These are phyloP conservation scores for Prionailurus bengalensis DNA, from an alignment of 2,113 vertebrate species.

Conservation along the genomic window DNA sequence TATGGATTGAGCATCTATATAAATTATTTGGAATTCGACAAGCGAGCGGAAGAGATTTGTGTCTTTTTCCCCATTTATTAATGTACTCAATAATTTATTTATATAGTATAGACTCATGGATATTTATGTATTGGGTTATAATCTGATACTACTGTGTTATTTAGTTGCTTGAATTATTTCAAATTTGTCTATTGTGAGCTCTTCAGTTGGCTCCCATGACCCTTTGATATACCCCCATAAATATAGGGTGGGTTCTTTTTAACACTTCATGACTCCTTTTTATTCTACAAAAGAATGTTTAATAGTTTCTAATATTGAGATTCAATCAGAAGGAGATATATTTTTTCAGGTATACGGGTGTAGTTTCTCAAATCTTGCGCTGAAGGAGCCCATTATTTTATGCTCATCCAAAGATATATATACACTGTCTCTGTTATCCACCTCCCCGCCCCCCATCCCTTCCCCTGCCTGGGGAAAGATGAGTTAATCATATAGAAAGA, in stretches of 20 bases:
- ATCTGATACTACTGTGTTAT: not conserved
- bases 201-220: not conserved
- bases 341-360: not conserved
- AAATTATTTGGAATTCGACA: not conserved
- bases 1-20: not conserved
- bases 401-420: not conserved
- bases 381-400: not conserved
- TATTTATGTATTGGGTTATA: not conserved
- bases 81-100: conserved; percentile 19
- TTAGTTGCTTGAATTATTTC: not conserved
- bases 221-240: not conserved
- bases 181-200: not conserved
- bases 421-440: not conserved
- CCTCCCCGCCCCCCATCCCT: not conserved
- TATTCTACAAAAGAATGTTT: not conserved
- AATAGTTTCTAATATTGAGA: not conserved
- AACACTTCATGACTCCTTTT: not conserved
- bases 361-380: not conserved
- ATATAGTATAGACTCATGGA: not conserved
- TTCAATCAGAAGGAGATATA: not conserved
- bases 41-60: not conserved
- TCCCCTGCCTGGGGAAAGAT: not conserved
- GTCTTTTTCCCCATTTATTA: not conserved
- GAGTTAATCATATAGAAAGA: not conserved
- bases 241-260: not conserved